phyloP scores from a whole-genome alignment of 35 echinoderm and acorn worm genomes.

The Diadema setosum region DNA sequence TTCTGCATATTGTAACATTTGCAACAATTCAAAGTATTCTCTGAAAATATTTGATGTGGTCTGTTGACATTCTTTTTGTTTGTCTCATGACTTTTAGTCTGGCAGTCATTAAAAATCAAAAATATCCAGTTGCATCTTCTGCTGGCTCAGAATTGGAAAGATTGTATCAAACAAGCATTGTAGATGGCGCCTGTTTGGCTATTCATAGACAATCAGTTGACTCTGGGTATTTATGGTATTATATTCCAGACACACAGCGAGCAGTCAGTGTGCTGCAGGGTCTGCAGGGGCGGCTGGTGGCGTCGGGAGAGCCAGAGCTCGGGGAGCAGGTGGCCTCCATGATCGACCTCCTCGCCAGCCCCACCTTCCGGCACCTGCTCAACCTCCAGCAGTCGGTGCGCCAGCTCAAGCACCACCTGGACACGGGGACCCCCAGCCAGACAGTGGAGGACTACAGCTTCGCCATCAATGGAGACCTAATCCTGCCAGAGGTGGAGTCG shows the following conservation, averaged over 20 bases:
- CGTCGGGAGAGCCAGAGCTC: constrained; percentile 63
- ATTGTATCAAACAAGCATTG: no score
- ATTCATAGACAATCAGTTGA: no score
- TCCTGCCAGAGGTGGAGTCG: constrained; percentile 38
- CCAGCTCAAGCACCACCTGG: constrained; percentile 80
- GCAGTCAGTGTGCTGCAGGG: constrained; percentile 79
- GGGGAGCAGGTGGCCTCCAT: constrained; percentile 70
- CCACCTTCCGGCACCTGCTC: constrained; percentile 89
- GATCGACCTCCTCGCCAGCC: constrained; percentile 87
- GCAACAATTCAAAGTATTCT: no score
- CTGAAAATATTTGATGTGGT: no score
- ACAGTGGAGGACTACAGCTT: constrained; percentile 67
- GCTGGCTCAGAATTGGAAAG: no score
- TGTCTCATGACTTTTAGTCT: no score
- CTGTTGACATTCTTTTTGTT: no score
- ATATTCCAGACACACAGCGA: constrained; percentile 77
- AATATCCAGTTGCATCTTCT: no score
- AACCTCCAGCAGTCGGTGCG: constrained; percentile 86
- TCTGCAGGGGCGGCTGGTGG: constrained; percentile 58
- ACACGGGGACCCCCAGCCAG: constrained; percentile 60
- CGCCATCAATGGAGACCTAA: constrained; percentile 61
- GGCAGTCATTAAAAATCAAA: no score
- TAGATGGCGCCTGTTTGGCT: no score
- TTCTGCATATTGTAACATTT: no score
- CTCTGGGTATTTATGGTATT: neutral